Evolutionary conservation across 1,140 invertebrate species (phyloP), one percentile per base, ranked within the genome.

Genomic region (Drosophila arawakana): DNA sequence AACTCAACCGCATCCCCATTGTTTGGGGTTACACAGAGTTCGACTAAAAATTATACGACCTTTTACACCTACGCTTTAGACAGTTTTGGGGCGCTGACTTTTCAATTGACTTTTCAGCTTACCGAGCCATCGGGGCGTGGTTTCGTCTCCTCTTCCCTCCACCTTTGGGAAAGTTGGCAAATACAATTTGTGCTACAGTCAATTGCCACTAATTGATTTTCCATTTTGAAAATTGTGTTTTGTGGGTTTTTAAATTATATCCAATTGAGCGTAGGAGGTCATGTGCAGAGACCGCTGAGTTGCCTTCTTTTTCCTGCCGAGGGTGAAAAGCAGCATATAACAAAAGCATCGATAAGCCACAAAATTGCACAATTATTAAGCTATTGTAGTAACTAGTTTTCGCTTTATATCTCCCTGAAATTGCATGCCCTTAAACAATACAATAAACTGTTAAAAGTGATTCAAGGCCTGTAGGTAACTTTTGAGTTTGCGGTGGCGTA

Each of bases 131-230:
- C 0, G 25, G 25, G 25, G 25, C 25, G 25, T 30, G 25, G 25
- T 30, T 30, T 30, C 25, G 15, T 13, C 5, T 21, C 0, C 13
- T 18, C n/a, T 34, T 18, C 50, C 50, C 2, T 18, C 34, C n/a
- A 3, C 3, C n/a, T 15, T 8, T 44, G 8, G 10, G 18, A 15
- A 21, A 37, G 52, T 55, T 35, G 44, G 57, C 37, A 61, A 76
- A 82, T 49, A 62, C 46, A 63, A 62, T 72, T 54, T 79, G 62
- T 49, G 80, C 58, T 41, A 61, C 62, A 81, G 66, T 71, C 77
- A 89, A 89, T 89, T 89, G 73, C 49, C 52, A 52, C 84, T 89
- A 89, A 89, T 89, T 89, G 84, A 68, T 84, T 84, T 89, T 76
- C 66, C 79, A 88, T 79, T 80, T 74, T 62, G 25, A 61, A 63